These are phyloP conservation scores for Sebastes kiyomatsui DNA, from an alignment of 2,797 vertebrate genomes.

Conservation along the genomic window DNA sequence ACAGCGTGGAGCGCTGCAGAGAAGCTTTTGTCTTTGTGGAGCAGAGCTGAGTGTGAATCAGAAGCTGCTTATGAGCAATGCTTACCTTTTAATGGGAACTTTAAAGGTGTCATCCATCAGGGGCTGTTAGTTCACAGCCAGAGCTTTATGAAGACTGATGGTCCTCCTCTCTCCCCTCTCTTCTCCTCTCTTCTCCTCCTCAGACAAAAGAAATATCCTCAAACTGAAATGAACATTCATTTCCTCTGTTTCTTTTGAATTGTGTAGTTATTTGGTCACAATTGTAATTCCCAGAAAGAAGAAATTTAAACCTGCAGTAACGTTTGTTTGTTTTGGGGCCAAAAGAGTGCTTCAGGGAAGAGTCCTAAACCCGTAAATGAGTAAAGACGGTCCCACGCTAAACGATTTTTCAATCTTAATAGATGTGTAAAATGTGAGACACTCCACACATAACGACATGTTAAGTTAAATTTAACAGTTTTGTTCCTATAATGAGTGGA, in stretches of 20 bases:
- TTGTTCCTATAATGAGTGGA: no score
- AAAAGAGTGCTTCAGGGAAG: no score
- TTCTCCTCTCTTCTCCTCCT: background rate
- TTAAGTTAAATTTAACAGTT: no score
- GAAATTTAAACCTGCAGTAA: background rate
- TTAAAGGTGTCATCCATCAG: slow-evolving; percentile 75
- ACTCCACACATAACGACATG: no score
- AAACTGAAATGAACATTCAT: background rate
- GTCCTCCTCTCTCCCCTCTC: background rate
- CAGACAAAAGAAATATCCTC: background rate
- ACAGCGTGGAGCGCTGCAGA: background rate
- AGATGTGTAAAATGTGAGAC: no score
- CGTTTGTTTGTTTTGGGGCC: background rate
- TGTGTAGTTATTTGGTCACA: background rate
- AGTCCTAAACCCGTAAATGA: no score
- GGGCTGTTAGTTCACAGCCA: slow-evolving; percentile 44
- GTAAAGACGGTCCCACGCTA: no score
- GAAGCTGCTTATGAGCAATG: slow-evolving; percentile 70
- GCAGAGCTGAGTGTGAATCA: slow-evolving; percentile 35
- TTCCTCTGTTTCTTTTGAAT: background rate
- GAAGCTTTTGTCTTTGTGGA: slow-evolving; percentile 19
- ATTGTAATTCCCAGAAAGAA: no score
- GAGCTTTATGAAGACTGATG: slow-evolving; percentile 56
- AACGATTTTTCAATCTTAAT: no score
- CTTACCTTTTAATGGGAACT: slow-evolving; percentile 70